Evolutionary conservation across 2,113 vertebrate species (phyloP), one percentile per base, ranked within the genome.

Genomic region (Chaetops frenatus): DNA sequence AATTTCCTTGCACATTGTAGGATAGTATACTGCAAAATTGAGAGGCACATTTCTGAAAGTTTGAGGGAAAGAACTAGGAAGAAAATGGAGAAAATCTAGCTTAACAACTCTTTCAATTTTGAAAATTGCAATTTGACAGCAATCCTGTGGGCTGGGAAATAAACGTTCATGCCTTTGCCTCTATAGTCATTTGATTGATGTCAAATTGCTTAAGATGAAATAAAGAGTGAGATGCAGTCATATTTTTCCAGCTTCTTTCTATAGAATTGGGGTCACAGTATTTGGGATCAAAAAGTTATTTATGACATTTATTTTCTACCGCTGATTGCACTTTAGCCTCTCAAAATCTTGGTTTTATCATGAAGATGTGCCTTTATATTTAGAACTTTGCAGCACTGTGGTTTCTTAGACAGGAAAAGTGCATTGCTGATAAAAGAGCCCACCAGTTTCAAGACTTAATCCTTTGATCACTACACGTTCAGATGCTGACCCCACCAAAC

Each of bases 41-140:
- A 93, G 72, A 96, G 67, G 86, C 91, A 76, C 81, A 90, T 94
- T 95, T 86, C 86, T 36, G 93, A 90, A 96, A 96, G 95, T 97
- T 96, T 97, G 89, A 94, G 71, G 85, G 87, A 76, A 88, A 96
- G 92, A 93, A 90, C 35, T 36, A 78, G 85, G 73, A 94, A 86
- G 95, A 96, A 97, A 96, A 96, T 96, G 88, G 95, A 71, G 94
- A 61, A 95, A 96, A 97, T 96, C 94, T 95, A 93, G 72, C 93
- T 95, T 94, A 96, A 96, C 88, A 4, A 92, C 96, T 96, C 96
- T 94, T 96, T 95, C 96, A 95, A 95, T 97, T 97, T 92, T 58
- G 87, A 94, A 96, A 96, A 96, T 96, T 92, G 88, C 94, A 97
- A 97, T 97, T 96, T 96, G 96, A 97, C 96, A 96, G 96, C 96